phyloP scores from a whole-genome alignment of 2,113 vertebrate species.

The Macrotis lagotis region DNA sequence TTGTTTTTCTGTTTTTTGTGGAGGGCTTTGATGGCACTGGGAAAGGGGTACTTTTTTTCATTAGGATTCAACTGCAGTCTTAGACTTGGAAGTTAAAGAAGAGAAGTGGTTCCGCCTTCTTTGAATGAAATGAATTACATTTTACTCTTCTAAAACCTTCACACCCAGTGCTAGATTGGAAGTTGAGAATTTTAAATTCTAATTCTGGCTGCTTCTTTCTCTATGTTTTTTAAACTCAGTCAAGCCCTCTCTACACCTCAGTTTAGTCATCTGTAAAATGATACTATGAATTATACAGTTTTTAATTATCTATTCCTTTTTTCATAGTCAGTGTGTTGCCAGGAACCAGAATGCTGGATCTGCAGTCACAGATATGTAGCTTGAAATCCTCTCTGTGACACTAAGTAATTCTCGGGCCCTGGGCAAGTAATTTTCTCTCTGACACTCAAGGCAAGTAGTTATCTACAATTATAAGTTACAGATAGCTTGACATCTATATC shows the following conservation, averaged over 20 bases:
- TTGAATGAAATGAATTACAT: constrained; percentile 1
- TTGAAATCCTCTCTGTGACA: neutral
- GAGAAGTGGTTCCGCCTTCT: neutral
- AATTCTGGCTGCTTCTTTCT: neutral
- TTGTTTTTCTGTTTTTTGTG: neutral
- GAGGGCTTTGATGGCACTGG: neutral
- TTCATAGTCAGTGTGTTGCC: neutral
- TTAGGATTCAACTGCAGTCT: neutral
- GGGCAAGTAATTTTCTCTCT: neutral
- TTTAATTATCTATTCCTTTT: neutral
- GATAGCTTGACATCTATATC: neutral
- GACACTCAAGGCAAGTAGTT: neutral
- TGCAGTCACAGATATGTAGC: neutral
- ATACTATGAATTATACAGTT: too few relatives aligned
- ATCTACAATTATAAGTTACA: neutral
- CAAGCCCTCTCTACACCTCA: neutral
- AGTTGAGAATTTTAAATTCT: neutral
- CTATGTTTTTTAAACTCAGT: neutral
- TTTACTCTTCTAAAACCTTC: constrained; percentile 19
- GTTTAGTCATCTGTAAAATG: neutral
- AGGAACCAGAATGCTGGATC: neutral
- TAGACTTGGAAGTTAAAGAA: neutral
- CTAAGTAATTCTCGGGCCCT: neutral
- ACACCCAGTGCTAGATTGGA: neutral
- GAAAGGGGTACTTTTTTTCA: constrained; percentile 6